Evolutionary conservation across 2,888 invertebrate genomes (phyloP), one percentile per base, ranked within the genome.

Genomic region (Kryphioiulus occultus): DNA sequence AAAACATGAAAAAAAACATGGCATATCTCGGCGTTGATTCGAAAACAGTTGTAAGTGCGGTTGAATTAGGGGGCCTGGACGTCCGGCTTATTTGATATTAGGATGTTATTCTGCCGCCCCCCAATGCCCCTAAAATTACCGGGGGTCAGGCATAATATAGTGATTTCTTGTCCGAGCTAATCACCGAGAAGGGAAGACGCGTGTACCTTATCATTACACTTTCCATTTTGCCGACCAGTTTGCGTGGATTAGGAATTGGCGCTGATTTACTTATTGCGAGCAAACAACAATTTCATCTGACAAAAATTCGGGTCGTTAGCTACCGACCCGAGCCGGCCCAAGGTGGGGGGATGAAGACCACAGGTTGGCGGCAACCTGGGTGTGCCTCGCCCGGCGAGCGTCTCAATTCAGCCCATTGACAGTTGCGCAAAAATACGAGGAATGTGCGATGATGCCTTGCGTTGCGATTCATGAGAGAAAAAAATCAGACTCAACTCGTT

Each of bases 201-300:
- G 12, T 15, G 44, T 9, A 59, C 59, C 59, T 59, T 59, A 59
- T 59, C 59, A 59, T 59, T 59, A 59, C 42, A 59, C 42, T 22
- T 32, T 10, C 84, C 39, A 85, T 39, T 85, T 44, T 85, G 19
- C 47, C 39, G n/a, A 83, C 35, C 85, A n/a, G n/a, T n/a, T n/a
- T n/a, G n/a, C 39, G 85, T 85, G 30, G 30, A 85, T 86, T 86
- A 86, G 30, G 68, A 86, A 86, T 53, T 30, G 42, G 42, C 84
- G 84, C 84, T 84, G 84, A 84, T 84, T 84, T 84, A 84, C 35
- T 86, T 86, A 86, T 86, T 86, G 53, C n/a, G n/a, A n/a, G n/a
- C 86, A 86, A 86, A 86, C 86, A 86, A 86, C 86, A 86, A 86
- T 86, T 86, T 86, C 68, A 86, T 35, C 86, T 86, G 86, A 86